Evolutionary conservation across 2,113 vertebrate genomes (phyloP).

Genomic region (Saccopteryx leptura): DNA sequence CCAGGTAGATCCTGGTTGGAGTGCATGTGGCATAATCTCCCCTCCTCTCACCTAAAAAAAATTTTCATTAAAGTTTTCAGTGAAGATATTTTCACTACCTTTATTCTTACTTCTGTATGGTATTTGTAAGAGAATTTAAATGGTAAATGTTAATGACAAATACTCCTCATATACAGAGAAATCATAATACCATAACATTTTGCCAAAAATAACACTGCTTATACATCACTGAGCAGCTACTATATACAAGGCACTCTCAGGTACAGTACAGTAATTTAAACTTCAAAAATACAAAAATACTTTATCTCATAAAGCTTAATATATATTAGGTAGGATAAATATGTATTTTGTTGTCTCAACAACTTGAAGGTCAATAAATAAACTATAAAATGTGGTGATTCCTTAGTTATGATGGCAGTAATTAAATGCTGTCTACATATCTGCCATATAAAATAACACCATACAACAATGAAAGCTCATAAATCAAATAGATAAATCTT

Average conservation of each 20-base stretch:
- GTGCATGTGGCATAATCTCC: no score
- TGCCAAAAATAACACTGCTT: background rate
- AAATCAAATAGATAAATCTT: background rate
- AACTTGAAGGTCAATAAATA: background rate
- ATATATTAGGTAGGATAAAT: background rate
- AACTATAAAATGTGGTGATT: background rate
- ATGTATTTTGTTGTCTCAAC: background rate
- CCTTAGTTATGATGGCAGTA: background rate
- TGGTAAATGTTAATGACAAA: background rate
- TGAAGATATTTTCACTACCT: background rate
- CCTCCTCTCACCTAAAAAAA: background rate
- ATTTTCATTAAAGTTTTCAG: constrained; percentile 1
- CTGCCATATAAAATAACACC: background rate
- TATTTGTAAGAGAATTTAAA: background rate
- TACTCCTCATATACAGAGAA: background rate
- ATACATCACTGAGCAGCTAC: background rate
- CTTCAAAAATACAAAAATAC: background rate
- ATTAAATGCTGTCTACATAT: background rate
- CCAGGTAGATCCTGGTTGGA: no score
- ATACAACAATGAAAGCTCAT: background rate
- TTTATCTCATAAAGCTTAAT: background rate
- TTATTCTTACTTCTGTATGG: background rate
- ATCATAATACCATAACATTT: background rate
- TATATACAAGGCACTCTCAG: background rate
- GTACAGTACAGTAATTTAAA: background rate